Evolutionary conservation across 2,113 vertebrate genomes (phyloP), one percentile per base, ranked within the genome.

Genomic region (Dolichotis patagonum): DNA sequence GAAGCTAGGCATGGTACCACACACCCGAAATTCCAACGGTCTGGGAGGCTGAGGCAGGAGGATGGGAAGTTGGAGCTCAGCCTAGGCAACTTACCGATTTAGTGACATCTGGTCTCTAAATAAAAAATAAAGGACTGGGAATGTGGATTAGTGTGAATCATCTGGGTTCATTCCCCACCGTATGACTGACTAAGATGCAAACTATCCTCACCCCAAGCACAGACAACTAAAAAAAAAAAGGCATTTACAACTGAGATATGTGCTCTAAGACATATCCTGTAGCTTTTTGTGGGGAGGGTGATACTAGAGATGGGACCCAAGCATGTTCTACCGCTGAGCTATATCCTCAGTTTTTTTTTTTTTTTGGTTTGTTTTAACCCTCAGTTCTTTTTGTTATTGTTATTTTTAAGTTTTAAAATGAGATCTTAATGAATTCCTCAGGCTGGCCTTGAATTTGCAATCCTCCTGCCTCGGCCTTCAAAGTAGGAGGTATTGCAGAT

Each of bases 171-270:
- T 49, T 52, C 46, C 73, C 73, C 19, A 20, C 41, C 11, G 5
- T 7, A 24, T 9, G 38, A 52, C 71, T 89, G 71, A 94, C 38
- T 35, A 67, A 94, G 91, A 85, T 28, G 58, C 32, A 26, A 71
- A 67, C 58, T 80, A 38, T 26, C 82, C 4, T 89, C 19, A 38
- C 22, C 11, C 22, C 9, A 2, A 85, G 85, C 91, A 96, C 69
- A 56, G 52, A 78, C 81, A 94, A 62, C 73, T 94, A 65, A 75
- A 93, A 52, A 75, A 91, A 52, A 52, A 80, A 77, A 77, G 80
- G 26, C 49, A 73, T 38, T 95, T 35, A 54, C 17, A 78, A 56
- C n/a, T 80, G 41, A 88, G 63, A 52, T 26, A 49, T 24, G 30
- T n/a, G 6, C 52, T 90, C 12, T 9, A 71, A 96, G 43, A 75